Evolutionary conservation across 2,113 vertebrate genomes (phyloP), one percentile per base, ranked within the genome.

Genomic region (Nycticebus coucang): DNA sequence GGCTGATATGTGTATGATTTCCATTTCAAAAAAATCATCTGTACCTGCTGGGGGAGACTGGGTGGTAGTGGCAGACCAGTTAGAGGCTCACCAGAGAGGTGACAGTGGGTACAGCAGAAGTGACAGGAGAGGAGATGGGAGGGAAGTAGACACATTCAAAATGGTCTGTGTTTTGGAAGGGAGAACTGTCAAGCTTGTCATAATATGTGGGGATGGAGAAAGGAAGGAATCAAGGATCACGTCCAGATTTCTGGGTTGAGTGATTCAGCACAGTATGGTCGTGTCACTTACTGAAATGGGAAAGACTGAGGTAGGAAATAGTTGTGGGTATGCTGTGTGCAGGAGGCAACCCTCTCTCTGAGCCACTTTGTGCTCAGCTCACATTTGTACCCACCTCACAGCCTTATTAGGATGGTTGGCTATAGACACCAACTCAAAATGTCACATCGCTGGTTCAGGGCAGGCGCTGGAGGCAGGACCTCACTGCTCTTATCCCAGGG

Each of bases 71-170:
- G 22, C 8, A 83, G 80, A 17, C 10, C 28, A 17, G 55, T 71
- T 28, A 62, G 75, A 17, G 75, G 75, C 17, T 87, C 37, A 8
- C 11, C 7, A 37, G 53, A 53, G 21, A 79, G 22, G 7, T 1
- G 33, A 3, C 2, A 28, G 17, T 37, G 53, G 28, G 64, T 1
- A 4, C 7, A 15, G 13, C 0, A 4, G 19, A 15, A 5, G 30
- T 60, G 55, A 50, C 3, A 21, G 50, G 28, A 41, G 22, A 2
- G 35, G 5, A 18, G 17, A 35, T 5, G 28, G 37, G 64, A 33
- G 15, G 50, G 30, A 30, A 45, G 53, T 15, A 50, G 55, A 17
- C 37, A 22, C 2, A 5, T 12, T 15, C 64, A 62, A 66, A 18
- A 50, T 7, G 33, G 7, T 71, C 55, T 66, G 59, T n/a, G 11